These are phyloP conservation scores for Paraescarpia echinospica DNA, from an alignment of 1,140 invertebrate species.

Conservation along the genomic window DNA sequence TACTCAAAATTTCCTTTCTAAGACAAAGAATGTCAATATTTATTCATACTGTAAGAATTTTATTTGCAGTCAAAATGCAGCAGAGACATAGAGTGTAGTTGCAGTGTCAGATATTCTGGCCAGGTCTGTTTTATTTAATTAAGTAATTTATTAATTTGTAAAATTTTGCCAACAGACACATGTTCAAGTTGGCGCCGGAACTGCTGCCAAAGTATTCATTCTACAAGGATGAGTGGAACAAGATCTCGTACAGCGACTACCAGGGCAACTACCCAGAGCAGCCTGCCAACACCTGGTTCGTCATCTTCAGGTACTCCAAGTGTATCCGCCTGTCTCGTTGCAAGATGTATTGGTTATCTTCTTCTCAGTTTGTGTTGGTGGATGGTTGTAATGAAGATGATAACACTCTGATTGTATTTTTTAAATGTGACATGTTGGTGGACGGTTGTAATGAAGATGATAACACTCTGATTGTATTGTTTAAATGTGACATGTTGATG, in stretches of 20 bases:
- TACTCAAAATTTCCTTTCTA: not conserved
- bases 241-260: constrained; percentile 56
- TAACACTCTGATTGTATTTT: no score
- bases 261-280: constrained; percentile 52
- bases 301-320: constrained; percentile 48
- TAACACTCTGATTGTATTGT: no score
- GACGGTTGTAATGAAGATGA: no score
- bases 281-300: constrained; percentile 53
- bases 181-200: constrained; percentile 52
- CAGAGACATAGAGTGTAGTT: not conserved
- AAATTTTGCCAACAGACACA: constrained; percentile 31
- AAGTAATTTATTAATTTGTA: constrained; percentile 33
- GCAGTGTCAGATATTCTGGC: not conserved
- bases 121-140: no score
- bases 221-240: constrained; percentile 57
- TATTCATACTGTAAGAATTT: not conserved
- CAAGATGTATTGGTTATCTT: not conserved
- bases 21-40: not conserved
- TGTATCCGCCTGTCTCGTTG: constrained; percentile 13
- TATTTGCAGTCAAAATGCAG: not conserved
- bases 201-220: constrained; percentile 55
- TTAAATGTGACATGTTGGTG: no score
- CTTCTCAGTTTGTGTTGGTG: not conserved
- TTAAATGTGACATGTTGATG: no score
- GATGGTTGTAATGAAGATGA: no score